Base-by-base conservation (phyloP, 2,113 vertebrate species). In the Cavia porcellus region DNA sequence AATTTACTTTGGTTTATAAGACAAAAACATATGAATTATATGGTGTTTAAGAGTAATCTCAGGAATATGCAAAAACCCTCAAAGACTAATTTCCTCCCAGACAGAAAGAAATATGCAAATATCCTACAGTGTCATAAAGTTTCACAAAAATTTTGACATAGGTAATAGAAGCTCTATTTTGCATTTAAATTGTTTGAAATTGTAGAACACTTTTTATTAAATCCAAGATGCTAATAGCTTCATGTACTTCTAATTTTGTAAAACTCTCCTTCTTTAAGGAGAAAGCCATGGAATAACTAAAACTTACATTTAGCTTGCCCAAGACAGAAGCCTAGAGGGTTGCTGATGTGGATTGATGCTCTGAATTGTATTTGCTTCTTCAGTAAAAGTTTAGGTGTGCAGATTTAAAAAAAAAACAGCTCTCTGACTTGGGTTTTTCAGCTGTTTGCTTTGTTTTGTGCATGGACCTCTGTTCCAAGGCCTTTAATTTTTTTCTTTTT, bases 31-130 rank as follows among this genome's bases (percentile, higher is more conserved):
- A 45, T 32, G 92, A 95, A 95, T 55, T 42, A 32, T 42, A 85
- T 8, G 70, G 19, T 92, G 28, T 68, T 82, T 91, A 35, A 86
- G 52, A 87, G 59, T 55, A 85, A 89, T 9, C 25, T 95, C 45
- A 68, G 38, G 61, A 89, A 95, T 93, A 88, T 87, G 17, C 42
- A 75, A 96, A 91, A 84, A 84, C 35, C 7, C 38, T 62, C 80
- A 82, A 94, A 92, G 9, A 62, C 11, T 86, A 95, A 94, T 89
- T 89, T 97, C 38, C 2, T 80, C 17, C 15, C 35, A 90, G 50
- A 64, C 25, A 87, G 35, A 92, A 96, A 90, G 68, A 90, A 95
- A 83, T 64, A 92, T 35, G 61, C 45, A 92, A 94, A 96, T 86
- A 2, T 22, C 17, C 12, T 59, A 86, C 38, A 57, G 14, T 89